Percentiles rank a stretch among this genome's conserved stretches.
Evolutionary conservation across 92 coral and sea anemone genomes (phyloP).

Genomic region (Siderastrea siderea): DNA sequence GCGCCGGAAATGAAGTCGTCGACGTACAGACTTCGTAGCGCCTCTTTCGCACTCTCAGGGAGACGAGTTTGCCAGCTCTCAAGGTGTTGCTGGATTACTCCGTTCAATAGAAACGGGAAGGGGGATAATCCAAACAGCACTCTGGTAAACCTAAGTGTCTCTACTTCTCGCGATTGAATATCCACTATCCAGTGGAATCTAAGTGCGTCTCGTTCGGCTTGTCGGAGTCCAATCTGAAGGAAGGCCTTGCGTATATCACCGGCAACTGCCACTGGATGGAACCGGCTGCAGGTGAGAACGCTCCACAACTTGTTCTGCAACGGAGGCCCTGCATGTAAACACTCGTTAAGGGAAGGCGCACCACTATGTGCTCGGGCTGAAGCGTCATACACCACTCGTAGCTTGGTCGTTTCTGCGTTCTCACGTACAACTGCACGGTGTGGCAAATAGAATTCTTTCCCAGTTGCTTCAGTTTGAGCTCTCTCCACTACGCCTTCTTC

Average conservation of each 20-base stretch:
- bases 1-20: slow-evolving; percentile 65
- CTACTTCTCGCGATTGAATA: slow-evolving; percentile 54
- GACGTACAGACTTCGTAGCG: slow-evolving; percentile 59
- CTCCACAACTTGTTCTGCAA: slow-evolving; percentile 67
- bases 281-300: slow-evolving; percentile 59
- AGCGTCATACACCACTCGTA: slow-evolving; percentile 75
- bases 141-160: slow-evolving; percentile 61
- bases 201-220: slow-evolving; percentile 69
- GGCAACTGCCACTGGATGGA: slow-evolving; percentile 60
- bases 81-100: slow-evolving; percentile 66
- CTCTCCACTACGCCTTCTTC: slow-evolving; percentile 69
- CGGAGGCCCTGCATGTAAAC: slow-evolving; percentile 72
- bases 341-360: slow-evolving; percentile 70
- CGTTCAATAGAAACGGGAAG: slow-evolving; percentile 66
- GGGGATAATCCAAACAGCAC: slow-evolving; percentile 68
- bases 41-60: slow-evolving; percentile 52
- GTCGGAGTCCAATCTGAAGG: slow-evolving; percentile 62
- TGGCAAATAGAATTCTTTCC: slow-evolving; percentile 64
- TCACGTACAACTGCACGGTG: slow-evolving; percentile 73
- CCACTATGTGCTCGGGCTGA: slow-evolving; percentile 62
- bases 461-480: slow-evolving; percentile 58
- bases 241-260: slow-evolving; percentile 67
- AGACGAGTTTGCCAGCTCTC: slow-evolving; percentile 41
- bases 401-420: slow-evolving; percentile 71
- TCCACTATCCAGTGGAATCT: slow-evolving; percentile 69